Base-by-base conservation (phyloP, 2,797 vertebrate species). In the Enteromius afrohamiltoni region DNA sequence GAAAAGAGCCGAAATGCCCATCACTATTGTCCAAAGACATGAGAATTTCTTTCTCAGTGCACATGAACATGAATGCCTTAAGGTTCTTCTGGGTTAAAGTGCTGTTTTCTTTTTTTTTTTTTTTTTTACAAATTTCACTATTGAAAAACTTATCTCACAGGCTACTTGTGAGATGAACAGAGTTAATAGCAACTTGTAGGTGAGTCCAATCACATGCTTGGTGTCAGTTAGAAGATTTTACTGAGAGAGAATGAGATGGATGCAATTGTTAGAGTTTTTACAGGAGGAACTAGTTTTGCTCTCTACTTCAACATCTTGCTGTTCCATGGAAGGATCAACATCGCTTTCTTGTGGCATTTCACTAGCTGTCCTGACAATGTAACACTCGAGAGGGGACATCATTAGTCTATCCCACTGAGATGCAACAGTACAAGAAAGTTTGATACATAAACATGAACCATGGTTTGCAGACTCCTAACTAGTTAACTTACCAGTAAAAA, bases 341-440 rank as follows among this genome's bases (percentile, higher is more conserved):
- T 82, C 73, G 79, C 47, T 49, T 81, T 7, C 40, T 64, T 60
- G 42, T 80, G 58, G 17, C 31, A 82, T 55, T 70, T 82, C 71
- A 55, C 84, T 84, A 40, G 23, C 79, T 88, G 79, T 79, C 80
- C 70, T 89, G 49, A 81, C 76, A 80, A 31, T 79, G n/a, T 85
- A 80, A 74, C 67, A 74, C 53, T 86, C 69, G 34, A 85, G 73
- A 81, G 53, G 53, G 4, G 77, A 86, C 69, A 53, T 85, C 65
- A 88, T 86, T 53, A 87, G 71, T 83, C 69, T 85, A 3, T 85
- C 80, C 86, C 81, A 86, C 67, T 83, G 80, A 23, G 23, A 78
- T 81, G 86, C 84, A n/a, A n/a, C n/a, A n/a, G n/a, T n/a, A n/a
- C n/a, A n/a, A n/a, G n/a, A n/a, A n/a, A n/a, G n/a, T n/a, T n/a